These are phyloP conservation scores for Yponomeuta evonymella DNA, from an alignment of 2,888 invertebrate genomes.

Conservation along the genomic window DNA sequence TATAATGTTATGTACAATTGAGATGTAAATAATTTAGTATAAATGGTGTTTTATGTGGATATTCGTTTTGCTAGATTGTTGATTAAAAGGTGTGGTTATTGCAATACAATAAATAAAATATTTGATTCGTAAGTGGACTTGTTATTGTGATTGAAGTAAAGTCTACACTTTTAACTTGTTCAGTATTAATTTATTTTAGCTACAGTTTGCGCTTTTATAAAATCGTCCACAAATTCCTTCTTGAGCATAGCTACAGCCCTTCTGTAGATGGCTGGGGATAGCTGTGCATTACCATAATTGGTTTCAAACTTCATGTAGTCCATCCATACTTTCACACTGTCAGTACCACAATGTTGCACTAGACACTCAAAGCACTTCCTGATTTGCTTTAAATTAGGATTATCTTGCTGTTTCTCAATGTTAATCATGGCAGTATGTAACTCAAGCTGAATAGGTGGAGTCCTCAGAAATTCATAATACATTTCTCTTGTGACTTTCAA, in stretches of 20 bases:
- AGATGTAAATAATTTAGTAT: constrained; percentile 42
- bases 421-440: constrained; percentile 79
- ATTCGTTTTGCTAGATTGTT: constrained; percentile 67
- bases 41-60: constrained; percentile 63
- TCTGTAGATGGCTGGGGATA: constrained; percentile 73
- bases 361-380: constrained; percentile 79
- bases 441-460: constrained; percentile 77
- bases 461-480: constrained; percentile 76
- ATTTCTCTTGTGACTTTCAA: constrained; percentile 76
- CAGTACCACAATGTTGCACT: constrained; percentile 80
- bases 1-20: constrained; percentile 18
- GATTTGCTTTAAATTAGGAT: constrained; percentile 62
- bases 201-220: constrained; percentile 72
- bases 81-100: constrained; percentile 54
- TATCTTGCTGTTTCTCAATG: constrained; percentile 65
- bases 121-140: constrained; percentile 51
- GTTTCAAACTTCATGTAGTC: constrained; percentile 83
- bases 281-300: constrained; percentile 74
- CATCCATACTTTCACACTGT: constrained; percentile 82
- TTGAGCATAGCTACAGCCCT: constrained; percentile 79
- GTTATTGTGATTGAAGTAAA: constrained; percentile 20
- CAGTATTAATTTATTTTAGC: constrained; percentile 54
- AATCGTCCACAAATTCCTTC: constrained; percentile 67
- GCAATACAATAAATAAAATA: constrained; percentile 52
- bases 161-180: constrained; percentile 19